Percentiles rank a stretch among this genome's conserved stretches.
These are phyloP conservation scores for Porites australiensis DNA, from an alignment of 64 coral and sea anemone species.

Conservation along the genomic window DNA sequence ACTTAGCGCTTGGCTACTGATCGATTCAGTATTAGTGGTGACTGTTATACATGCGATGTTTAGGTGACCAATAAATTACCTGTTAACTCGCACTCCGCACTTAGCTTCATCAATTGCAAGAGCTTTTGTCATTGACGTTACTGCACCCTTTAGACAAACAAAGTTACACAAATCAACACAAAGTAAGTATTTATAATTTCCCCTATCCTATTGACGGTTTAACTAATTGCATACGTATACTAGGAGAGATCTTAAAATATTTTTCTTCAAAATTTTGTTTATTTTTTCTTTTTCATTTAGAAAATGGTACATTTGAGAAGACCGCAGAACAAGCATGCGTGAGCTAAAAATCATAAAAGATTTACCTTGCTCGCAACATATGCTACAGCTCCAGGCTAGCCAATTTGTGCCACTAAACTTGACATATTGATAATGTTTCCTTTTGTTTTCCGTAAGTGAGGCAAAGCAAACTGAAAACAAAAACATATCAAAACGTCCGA, in stretches of 20 bases:
- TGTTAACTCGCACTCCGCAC: conserved; percentile 93
- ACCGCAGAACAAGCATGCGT: too few relatives aligned
- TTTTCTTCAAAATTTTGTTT: too few relatives aligned
- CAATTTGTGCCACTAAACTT: conserved; percentile 86
- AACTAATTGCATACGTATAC: too few relatives aligned
- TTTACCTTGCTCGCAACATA: conserved; percentile 94
- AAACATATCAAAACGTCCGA: not conserved
- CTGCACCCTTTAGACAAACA: conserved; percentile 70
- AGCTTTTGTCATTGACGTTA: conserved; percentile 93
- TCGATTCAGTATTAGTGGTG: too few relatives aligned
- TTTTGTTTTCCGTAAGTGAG: conserved; percentile 89
- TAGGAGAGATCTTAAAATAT: too few relatives aligned
- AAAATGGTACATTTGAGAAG: too few relatives aligned
- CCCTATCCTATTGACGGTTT: too few relatives aligned
- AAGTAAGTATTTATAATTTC: not conserved
- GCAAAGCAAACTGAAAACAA: conserved; percentile 70
- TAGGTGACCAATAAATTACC: not conserved
- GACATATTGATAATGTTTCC: conserved; percentile 97
- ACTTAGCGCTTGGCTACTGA: too few relatives aligned
- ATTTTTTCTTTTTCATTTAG: too few relatives aligned
- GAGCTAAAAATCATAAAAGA: too few relatives aligned
- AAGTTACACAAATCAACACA: not conserved
- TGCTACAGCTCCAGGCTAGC: conserved; percentile 81
- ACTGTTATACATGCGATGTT: too few relatives aligned
- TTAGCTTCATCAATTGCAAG: conserved; percentile 93